Evolutionary conservation across 2,888 invertebrate genomes (phyloP), one percentile per base, ranked within the genome.

Genomic region (Temnothorax unifasciatus): DNA sequence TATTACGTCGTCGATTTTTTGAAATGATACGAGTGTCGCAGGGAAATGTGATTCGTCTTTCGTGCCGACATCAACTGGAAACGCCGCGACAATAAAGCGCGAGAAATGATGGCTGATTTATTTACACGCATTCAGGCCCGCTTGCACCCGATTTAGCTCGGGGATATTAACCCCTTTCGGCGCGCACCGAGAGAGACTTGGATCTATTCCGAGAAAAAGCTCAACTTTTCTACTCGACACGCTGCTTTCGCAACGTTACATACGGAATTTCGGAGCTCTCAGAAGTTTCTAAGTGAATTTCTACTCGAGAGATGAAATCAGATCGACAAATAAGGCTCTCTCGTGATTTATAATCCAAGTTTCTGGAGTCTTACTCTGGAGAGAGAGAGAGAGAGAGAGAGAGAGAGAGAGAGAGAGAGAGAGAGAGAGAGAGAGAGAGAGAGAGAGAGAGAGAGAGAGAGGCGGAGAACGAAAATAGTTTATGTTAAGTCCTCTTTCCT

Each of bases 91-190:
- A 47, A 52, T 71, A 71, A 79, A 47, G 25, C 25, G 34, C 71
- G 59, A 71, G 71, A 71, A 79, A 71, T 47, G 71, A 71, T 57
- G 69, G 54, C 38, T 79, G 79, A 79, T 79, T 81, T 81, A 81
- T 71, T 81, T 81, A 81, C 79, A 69, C 79, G 21, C 29, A 29
- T 21, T 44, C 21, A 44, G 47, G n/a, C 29, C 44, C 34, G 64
- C 64, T 54, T 9, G 79, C 47, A 71, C 57, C 59, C 34, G 73
- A 81, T 81, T 81, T 81, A 81, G 79, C 59, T 50, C 69, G 21
- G 59, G 79, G 47, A 81, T 71, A 81, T 81, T 81, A 81, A 81
- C 71, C 79, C 57, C 59, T 71, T 81, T 71, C 73, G 18, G 4
- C 41, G 25, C 34, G 15, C 34, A 29, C 29, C 29, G 29, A 6